Conservation (phyloP, 2,888 invertebrate species). For the Ceraclea dissimilis region DNA sequence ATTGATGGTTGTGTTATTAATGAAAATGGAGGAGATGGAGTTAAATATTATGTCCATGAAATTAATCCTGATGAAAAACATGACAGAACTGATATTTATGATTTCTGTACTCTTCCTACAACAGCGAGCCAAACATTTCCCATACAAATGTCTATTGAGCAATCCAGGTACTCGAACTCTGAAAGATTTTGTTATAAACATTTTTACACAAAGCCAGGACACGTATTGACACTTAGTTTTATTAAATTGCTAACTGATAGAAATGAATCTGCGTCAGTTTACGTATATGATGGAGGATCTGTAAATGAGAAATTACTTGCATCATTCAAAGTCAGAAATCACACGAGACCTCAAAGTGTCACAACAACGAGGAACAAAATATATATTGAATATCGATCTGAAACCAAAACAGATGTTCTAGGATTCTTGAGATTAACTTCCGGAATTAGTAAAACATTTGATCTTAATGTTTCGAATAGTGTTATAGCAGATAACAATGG, state of each 20-base stretch:
- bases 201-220: constrained; percentile 69
- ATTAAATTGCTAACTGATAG: constrained; percentile 70
- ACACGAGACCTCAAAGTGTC: constrained; percentile 81
- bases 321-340: constrained; percentile 68
- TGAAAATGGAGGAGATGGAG: constrained; percentile 85
- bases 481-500: constrained; percentile 85
- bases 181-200: constrained; percentile 70
- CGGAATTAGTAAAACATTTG: constrained; percentile 70
- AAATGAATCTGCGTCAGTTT: constrained; percentile 66
- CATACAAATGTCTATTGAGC: constrained; percentile 72
- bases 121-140: constrained; percentile 83
- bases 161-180: constrained; percentile 63
- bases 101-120: constrained; percentile 78
- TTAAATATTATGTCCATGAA: constrained; percentile 80
- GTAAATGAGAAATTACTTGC: constrained; percentile 62
- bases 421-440: constrained; percentile 75
- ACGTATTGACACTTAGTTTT: constrained; percentile 79
- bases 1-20: constrained; percentile 71
- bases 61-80: constrained; percentile 66
- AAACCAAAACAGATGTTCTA: constrained; percentile 62
- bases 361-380: constrained; percentile 75
- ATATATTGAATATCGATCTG: constrained; percentile 70
- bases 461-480: constrained; percentile 80
- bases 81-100: constrained; percentile 69
- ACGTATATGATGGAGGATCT: constrained; percentile 72